A percentile compares a stretch with the other conserved stretches of the same genome.
phyloP scores from a whole-genome alignment of 2,113 vertebrate genomes.

The Platysteira castanea region DNA sequence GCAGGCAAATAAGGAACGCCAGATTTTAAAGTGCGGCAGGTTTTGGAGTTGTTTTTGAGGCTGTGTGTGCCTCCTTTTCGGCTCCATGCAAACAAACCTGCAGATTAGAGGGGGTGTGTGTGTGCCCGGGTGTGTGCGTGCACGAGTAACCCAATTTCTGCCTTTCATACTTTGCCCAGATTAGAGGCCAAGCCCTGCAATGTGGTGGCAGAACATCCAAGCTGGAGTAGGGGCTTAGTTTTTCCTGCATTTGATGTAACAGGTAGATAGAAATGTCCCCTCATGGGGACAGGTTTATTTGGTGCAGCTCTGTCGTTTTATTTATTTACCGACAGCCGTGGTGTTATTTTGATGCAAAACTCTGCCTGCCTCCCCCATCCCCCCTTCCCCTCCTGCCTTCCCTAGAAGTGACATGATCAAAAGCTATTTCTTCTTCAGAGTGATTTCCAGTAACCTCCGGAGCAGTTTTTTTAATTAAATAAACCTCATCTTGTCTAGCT shows the following conservation, averaged over 20 bases:
- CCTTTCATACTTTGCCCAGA: constrained; percentile 43
- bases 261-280: constrained; percentile 43
- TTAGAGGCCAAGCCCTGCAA: constrained; percentile 42
- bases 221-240: not conserved
- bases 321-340: not conserved
- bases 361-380: constrained; percentile 1
- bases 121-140: not conserved
- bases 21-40: not conserved
- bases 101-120: not conserved
- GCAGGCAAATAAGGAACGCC: not conserved
- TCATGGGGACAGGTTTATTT: not conserved
- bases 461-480: constrained; percentile 85
- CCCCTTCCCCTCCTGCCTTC: constrained; percentile 31
- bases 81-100: not conserved
- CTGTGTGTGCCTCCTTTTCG: not conserved
- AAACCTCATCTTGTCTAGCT: constrained; percentile 87
- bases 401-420: constrained; percentile 50
- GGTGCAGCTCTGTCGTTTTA: not conserved
- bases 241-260: constrained; percentile 33
- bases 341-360: constrained; percentile 61
- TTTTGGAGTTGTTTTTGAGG: not conserved
- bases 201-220: not conserved
- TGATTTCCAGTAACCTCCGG: constrained; percentile 80
- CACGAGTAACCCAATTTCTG: constrained; percentile 52
- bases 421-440: constrained; percentile 75